Conservation (phyloP, 2,797 vertebrate genomes). For the Anguilla obscura region DNA sequence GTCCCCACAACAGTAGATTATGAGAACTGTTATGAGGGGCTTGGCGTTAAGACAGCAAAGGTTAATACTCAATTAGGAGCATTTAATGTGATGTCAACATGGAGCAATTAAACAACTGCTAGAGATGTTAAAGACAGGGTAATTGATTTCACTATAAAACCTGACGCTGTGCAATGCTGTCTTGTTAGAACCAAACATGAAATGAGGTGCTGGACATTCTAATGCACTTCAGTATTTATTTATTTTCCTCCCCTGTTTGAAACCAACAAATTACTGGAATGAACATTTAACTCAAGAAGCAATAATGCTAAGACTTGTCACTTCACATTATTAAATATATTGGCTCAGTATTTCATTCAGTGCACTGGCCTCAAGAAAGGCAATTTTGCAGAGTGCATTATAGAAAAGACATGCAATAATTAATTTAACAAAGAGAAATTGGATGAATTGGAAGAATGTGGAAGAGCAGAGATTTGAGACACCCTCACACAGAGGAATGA, state of each 20-base stretch:
- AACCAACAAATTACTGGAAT: background rate
- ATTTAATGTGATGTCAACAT: background rate
- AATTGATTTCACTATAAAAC: background rate
- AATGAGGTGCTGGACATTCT: background rate
- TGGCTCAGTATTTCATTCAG: background rate
- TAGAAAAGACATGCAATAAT: background rate
- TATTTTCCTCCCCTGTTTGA: background rate
- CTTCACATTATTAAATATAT: too few species aligned
- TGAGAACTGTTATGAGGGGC: background rate
- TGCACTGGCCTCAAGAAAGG: background rate
- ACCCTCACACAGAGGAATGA: too few species aligned
- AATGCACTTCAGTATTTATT: background rate
- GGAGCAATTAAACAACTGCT: background rate
- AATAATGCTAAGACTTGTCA: background rate
- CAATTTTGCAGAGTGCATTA: background rate
- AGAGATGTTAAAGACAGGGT: background rate
- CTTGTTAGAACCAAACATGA: background rate
- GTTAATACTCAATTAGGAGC: background rate
- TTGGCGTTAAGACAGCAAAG: background rate
- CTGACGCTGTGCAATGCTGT: background rate
- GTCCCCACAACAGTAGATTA: background rate
- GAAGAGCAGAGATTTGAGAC: background rate
- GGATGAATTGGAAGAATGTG: background rate
- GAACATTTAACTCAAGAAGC: background rate
- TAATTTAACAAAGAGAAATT: background rate